phyloP scores from a whole-genome alignment of 2,797 vertebrate species.

The Phrynocephalus forsythii region DNA sequence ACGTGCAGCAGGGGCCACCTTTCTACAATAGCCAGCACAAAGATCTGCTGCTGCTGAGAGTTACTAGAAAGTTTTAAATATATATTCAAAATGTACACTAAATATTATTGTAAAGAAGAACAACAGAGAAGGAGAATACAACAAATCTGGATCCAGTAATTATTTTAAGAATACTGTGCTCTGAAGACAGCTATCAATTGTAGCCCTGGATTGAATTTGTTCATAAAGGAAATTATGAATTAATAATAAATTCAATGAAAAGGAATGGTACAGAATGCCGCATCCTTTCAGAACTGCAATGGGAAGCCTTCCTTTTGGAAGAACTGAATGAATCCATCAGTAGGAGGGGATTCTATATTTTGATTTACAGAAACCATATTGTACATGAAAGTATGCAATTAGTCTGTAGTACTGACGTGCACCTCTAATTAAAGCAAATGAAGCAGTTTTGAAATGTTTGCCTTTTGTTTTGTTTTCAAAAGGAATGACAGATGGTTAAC shows the following conservation, averaged over 20 bases:
- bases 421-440: fast-evolving
- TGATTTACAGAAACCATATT: background rate
- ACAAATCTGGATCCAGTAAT: background rate
- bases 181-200: background rate
- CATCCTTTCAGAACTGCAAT: background rate
- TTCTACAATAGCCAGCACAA: background rate
- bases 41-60: too few species aligned
- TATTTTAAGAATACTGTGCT: fast-evolving
- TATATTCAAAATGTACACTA: constrained; percentile 14
- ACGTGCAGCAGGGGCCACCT: constrained; percentile 30
- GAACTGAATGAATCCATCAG: constrained; percentile 1
- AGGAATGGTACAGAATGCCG: background rate
- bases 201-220: background rate
- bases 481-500: background rate
- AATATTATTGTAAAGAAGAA: background rate
- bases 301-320: background rate
- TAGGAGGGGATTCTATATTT: background rate
- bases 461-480: background rate
- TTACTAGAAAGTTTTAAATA: too few species aligned
- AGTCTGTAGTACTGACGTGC: constrained; percentile 3
- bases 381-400: background rate
- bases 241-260: background rate
- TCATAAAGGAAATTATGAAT: background rate
- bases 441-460: background rate
- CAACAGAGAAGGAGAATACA: background rate